phyloP scores from a whole-genome alignment of 2,797 vertebrate species.

The Eleutherodactylus coqui region DNA sequence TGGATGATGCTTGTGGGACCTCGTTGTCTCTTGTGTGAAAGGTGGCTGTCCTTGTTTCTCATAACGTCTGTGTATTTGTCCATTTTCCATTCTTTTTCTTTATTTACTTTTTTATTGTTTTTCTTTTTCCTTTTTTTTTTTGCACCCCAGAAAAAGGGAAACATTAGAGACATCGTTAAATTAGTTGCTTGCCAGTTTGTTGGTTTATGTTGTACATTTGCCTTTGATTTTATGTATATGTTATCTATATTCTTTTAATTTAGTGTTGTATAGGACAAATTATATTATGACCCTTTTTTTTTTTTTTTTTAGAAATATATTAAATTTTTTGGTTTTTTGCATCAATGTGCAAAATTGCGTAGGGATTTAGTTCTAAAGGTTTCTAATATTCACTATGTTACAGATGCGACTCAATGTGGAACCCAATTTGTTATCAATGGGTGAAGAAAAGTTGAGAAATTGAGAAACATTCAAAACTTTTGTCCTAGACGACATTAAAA shows the following conservation, averaged over 20 bases:
- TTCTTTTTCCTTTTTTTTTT: conserved; percentile 84
- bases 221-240: conserved; percentile 76
- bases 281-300: conserved; percentile 76
- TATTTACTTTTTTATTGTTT: conserved; percentile 79
- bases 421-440: conserved; percentile 73
- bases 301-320: not conserved
- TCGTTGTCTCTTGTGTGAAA: conserved; percentile 87
- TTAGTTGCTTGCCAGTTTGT: conserved; percentile 90
- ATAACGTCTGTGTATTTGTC: conserved; percentile 85
- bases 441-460: conserved; percentile 68
- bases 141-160: conserved; percentile 83
- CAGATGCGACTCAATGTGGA: conserved; percentile 68
- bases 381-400: conserved; percentile 31
- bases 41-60: conserved; percentile 92
- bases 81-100: conserved; percentile 85
- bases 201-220: conserved; percentile 90
- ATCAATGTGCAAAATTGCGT: conserved; percentile 83
- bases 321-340: conserved; percentile 69
- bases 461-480: conserved; percentile 75
- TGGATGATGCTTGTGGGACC: conserved; percentile 97
- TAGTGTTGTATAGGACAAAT: conserved; percentile 99
- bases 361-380: conserved; percentile 73
- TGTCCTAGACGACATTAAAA: conserved; percentile 99
- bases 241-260: conserved; percentile 72
- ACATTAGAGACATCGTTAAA: conserved; percentile 85